Evolutionary conservation across 2,888 invertebrate species (phyloP).

Genomic region (Ptilodon capucinus): DNA sequence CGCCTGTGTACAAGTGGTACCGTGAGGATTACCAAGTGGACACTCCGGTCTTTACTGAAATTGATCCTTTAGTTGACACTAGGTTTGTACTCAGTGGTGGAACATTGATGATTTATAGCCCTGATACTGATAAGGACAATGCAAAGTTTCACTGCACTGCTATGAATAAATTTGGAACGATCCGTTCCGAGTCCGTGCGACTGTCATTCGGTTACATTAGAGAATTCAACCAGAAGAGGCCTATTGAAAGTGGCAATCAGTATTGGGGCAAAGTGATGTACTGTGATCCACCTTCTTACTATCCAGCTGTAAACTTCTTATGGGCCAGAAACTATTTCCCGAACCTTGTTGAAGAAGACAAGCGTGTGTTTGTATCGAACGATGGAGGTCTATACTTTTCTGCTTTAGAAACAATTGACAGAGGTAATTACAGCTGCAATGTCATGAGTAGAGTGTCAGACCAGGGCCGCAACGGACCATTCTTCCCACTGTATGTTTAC

Average conservation of each 20-base stretch:
- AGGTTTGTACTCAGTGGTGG: conserved; percentile 96
- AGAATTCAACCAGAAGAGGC: conserved; percentile 94
- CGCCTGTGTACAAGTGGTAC: conserved; percentile 95
- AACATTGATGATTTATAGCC: conserved; percentile 92
- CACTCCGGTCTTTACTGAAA: conserved; percentile 85
- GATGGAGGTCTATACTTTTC: conserved; percentile 98
- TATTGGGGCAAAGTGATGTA: conserved; percentile 97
- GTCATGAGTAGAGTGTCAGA: conserved; percentile 94
- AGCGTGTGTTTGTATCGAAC: conserved; percentile 95
- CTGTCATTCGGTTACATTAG: conserved; percentile 95
- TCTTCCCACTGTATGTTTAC: conserved; percentile 90
- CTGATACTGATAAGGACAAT: conserved; percentile 90
- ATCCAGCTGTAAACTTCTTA: conserved; percentile 93
- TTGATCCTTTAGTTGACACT: conserved; percentile 88
- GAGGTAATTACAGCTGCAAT: conserved; percentile 95
- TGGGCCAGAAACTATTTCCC: conserved; percentile 96
- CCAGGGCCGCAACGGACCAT: conserved; percentile 94
- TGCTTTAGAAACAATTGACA: conserved; percentile 94
- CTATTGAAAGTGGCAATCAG: conserved; percentile 92
- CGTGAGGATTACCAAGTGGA: conserved; percentile 93
- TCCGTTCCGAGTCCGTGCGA: conserved; percentile 93
- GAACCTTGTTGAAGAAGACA: conserved; percentile 96
- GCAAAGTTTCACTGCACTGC: conserved; percentile 97
- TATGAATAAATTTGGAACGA: conserved; percentile 93
- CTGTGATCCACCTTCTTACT: conserved; percentile 96